Evolutionary conservation across 1,140 invertebrate genomes (phyloP), one percentile per base, ranked within the genome.

Genomic region (Thaumatotibia leucotreta): DNA sequence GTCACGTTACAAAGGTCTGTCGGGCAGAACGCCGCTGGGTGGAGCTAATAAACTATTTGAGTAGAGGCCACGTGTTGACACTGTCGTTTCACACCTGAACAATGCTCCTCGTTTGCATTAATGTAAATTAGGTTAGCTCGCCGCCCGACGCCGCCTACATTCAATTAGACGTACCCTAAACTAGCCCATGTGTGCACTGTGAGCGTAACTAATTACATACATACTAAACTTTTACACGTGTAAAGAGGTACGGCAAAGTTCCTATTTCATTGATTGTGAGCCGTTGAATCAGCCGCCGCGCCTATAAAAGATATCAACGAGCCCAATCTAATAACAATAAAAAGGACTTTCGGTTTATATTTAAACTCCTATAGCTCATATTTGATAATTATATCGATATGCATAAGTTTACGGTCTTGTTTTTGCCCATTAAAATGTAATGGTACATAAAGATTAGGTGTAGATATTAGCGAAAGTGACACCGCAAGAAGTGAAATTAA

Each of bases 21-120:
- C 85, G 76, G 84, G 77, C 82, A 82, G 81, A 81, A 82, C 84
- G 83, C 69, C 77, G 76, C 78, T 86, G 86, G 86, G 85, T 86
- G 86, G 86, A 88, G 86, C 83, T 86, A 87, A 89, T 89, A 87
- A 84, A 89, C 85, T 89, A 84, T 89, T 89, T 89, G 86, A 88
- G 85, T 83, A 82, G 86, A 86, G 74, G 77, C 81, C 78, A 76
- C 70, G 83, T 90, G 88, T 90, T 90, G 88, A 90, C 88, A 90
- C 86, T 90, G 80, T 83, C 84, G 85, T 86, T 90, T 90, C 84
- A 86, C 88, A 90, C 88, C 86, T 88, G 88, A 88, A 88, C 88
- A 90, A 90, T 88, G 88, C 84, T 84, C 65, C 87, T 89, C 86
- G 86, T 90, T 90, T 90, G 84, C 88, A 88, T 90, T 90, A 89